phyloP scores from a whole-genome alignment of 2,888 invertebrate genomes.

The Prionchulus punctatus region DNA sequence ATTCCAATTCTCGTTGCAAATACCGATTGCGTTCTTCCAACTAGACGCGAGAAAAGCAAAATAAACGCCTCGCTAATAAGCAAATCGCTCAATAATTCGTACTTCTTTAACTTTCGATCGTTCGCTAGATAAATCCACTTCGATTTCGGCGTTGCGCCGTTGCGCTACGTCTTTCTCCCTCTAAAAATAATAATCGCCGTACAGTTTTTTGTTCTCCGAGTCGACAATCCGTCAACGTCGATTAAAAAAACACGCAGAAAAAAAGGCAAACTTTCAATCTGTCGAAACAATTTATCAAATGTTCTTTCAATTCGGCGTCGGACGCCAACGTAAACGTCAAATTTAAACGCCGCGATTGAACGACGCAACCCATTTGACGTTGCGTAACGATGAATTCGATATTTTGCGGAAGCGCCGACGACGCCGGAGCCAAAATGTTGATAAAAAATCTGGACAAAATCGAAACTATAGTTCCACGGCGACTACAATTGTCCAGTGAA shows the following conservation, averaged over 20 bases:
- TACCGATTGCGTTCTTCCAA: not conserved
- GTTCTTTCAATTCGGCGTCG: conserved; percentile 2
- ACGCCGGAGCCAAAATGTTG: not conserved
- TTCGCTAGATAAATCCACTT: not conserved
- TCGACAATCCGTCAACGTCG: no score
- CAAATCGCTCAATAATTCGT: not conserved
- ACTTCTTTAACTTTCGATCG: not conserved
- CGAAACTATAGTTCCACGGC: no score
- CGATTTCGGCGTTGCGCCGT: not conserved
- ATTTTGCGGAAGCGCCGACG: not conserved
- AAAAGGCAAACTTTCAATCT: not conserved
- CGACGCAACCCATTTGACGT: not conserved
- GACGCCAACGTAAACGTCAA: conserved; percentile 1
- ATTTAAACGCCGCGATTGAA: not conserved
- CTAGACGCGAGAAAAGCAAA: not conserved
- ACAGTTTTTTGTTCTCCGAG: no score
- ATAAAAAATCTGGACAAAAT: conserved; percentile 6
- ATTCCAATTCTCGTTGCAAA: not conserved
- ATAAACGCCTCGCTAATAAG: no score
- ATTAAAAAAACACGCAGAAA: no score
- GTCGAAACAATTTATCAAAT: not conserved
- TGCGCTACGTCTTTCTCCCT: not conserved
- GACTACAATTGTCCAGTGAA: no score
- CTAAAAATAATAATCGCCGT: no score
- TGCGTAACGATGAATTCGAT: conserved; percentile 1